Evolutionary conservation across 2,888 invertebrate species (phyloP), one percentile per base, ranked within the genome.

Genomic region (Oscheius sp.): DNA sequence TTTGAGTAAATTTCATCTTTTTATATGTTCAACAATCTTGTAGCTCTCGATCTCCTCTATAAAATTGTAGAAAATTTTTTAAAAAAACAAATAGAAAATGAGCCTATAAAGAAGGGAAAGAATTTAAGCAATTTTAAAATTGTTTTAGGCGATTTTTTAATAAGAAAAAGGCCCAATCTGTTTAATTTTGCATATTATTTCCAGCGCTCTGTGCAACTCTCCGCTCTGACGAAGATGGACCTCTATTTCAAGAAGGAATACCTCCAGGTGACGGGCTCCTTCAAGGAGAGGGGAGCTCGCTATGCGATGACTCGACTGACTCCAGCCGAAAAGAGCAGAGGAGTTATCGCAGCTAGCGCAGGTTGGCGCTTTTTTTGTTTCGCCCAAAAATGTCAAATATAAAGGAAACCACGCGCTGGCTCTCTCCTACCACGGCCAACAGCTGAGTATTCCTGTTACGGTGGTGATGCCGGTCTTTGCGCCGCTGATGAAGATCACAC

Each of bases 401-500:
- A 27, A 20, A 75, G 96, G 96, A 0, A 96, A 96, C 87, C 96
- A 96, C 88, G 95, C 96, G 0, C 91, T 93, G 80, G 92, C 92
- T 0, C 88, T 93, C 53, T 91, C 92, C 76, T 94, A 92, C 87
- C 93, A 93, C 86, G 93, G 93, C 0, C 89, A 90, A 78, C 90
- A 90, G 70, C 89, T 93, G 8, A 69, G 89, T 20, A 90, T 93
- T 27, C 91, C 92, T 0, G 91, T 91, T 0, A 93, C 93, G 0
- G 93, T 96, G 4, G 93, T 96, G n/a, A 96, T 96, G 96, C 96
- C 96, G 0, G 91, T 91, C 45, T 91, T 93, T 0, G 96, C 96
- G 0, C 95, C 96, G 0, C 92, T 96, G 69, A 96, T 96, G 94
- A 96, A 96, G 89, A 92, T 96, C 57, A 92, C 93, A 84, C 92